Conservation (phyloP, 2,113 vertebrate species). For the Atlantisia rogersi region DNA sequence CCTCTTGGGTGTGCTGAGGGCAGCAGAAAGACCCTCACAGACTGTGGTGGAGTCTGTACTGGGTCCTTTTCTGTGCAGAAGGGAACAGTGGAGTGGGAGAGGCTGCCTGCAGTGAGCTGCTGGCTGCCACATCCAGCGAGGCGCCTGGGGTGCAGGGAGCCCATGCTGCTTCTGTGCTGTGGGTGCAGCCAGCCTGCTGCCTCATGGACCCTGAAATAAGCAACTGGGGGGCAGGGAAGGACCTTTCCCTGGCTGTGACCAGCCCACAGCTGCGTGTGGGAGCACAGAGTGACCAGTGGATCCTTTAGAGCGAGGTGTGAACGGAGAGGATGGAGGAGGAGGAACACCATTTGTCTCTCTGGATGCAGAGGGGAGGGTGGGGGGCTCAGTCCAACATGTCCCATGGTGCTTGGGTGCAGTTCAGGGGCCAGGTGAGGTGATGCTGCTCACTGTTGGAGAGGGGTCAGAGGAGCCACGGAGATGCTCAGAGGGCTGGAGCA, state of each 20-base stretch:
- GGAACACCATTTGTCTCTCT: rapidly evolving
- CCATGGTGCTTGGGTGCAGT: background rate
- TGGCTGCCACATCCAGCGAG: background rate
- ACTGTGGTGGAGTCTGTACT: background rate
- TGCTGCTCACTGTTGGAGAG: background rate
- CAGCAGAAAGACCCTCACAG: background rate
- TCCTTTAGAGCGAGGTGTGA: background rate
- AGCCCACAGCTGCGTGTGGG: background rate
- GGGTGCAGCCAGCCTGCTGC: background rate
- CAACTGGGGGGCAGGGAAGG: background rate
- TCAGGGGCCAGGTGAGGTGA: background rate
- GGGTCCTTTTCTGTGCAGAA: background rate
- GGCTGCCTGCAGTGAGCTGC: background rate
- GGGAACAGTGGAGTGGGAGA: background rate
- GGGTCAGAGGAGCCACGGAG: too few species aligned
- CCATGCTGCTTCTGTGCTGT: background rate
- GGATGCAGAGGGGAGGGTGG: background rate
- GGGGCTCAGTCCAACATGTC: background rate
- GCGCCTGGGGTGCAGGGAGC: background rate
- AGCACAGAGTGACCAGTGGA: background rate
- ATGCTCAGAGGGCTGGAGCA: too few species aligned
- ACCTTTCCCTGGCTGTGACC: background rate
- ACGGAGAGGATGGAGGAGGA: rapidly evolving
- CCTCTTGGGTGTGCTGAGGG: background rate
- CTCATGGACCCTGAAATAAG: background rate